Evolutionary conservation across 1,140 invertebrate genomes (phyloP), one percentile per base, ranked within the genome.

Genomic region (Ruditapes philippinarum): DNA sequence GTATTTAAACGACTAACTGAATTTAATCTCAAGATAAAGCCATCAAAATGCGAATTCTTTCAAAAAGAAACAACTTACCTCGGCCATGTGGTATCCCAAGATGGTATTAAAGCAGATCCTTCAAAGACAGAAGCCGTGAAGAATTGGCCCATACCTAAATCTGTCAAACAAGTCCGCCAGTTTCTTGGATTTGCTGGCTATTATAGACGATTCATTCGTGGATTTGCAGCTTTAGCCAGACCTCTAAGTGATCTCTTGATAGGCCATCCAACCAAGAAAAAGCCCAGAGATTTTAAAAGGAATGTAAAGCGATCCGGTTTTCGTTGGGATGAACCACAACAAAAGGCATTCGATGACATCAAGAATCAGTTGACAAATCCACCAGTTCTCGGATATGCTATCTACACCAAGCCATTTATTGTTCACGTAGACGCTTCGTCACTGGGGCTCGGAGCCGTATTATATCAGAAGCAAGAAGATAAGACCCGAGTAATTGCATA

Each of bases 131-230:
- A 62, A 40, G 36, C 22, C 28, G 62, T 93, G 49, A 31, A 33
- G 38, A 76, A 91, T 17, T 92, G 84, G 80, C 85, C 91, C 1
- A 19, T 17, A 12, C 90, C 90, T 40, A 93, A 83, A 73, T 94
- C 83, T 81, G 78, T 92, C 7, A 93, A 94, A 38, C 94, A 93
- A n/a, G 33, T 95, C 3, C 51, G 88, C 78, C 33, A 82, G 12
- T 95, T 95, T 80, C 49, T 95, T 4, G 92, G 93, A 28, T 88
- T 94, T 49, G 87, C 90, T 19, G 84, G 79, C 0, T 94, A 92
- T 68, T 94, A 93, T 76, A 36, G 93, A 33, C 85, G 89, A 68
- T 93, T 91, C 88, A 87, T 94, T n/a, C 57, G 80, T 36, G 79
- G 89, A 51, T 94, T 91, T 74, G 36, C 82, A 9, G 25, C 40